Percentiles rank a stretch among this genome's conserved stretches.
phyloP scores from a whole-genome alignment of 1,140 invertebrate genomes.

The Drosophila insularis region DNA sequence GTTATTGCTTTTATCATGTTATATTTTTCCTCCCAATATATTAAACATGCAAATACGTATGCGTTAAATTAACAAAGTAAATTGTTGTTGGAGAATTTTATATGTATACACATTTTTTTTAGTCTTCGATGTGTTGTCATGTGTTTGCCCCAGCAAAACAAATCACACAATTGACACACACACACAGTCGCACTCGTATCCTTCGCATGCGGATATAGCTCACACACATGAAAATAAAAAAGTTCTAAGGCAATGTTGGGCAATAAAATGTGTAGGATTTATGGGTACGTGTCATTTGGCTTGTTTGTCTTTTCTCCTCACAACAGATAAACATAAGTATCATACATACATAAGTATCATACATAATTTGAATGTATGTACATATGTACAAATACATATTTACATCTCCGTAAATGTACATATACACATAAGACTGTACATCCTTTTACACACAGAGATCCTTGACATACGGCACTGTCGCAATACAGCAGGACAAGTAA shows the following conservation, averaged over 20 bases:
- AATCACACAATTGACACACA: conserved; percentile 62
- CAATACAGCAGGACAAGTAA: conserved; percentile 39
- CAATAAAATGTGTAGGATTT: conserved; percentile 72
- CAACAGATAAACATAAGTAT: conserved; percentile 35
- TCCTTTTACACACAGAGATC: background rate
- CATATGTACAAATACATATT: background rate
- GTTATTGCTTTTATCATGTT: conserved; percentile 22
- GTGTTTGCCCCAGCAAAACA: conserved; percentile 69
- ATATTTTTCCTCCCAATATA: conserved; percentile 27
- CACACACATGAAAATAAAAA: conserved; percentile 18
- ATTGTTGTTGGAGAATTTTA: conserved; percentile 66
- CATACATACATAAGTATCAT: conserved; percentile 2
- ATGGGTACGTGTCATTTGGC: conserved; percentile 74
- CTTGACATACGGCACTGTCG: conserved; percentile 6
- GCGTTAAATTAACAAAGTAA: conserved; percentile 75
- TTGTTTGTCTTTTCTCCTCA: conserved; percentile 58
- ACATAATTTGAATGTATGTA: background rate
- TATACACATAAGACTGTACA: no score
- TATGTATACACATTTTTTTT: conserved; percentile 49
- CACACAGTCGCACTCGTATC: conserved; percentile 9
- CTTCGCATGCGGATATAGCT: background rate
- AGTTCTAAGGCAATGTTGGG: conserved; percentile 36
- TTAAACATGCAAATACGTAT: conserved; percentile 71
- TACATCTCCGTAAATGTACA: background rate
- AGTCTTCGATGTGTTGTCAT: conserved; percentile 34